phyloP scores from a whole-genome alignment of 2,888 invertebrate species.

The Cosmorhoe ocellata region DNA sequence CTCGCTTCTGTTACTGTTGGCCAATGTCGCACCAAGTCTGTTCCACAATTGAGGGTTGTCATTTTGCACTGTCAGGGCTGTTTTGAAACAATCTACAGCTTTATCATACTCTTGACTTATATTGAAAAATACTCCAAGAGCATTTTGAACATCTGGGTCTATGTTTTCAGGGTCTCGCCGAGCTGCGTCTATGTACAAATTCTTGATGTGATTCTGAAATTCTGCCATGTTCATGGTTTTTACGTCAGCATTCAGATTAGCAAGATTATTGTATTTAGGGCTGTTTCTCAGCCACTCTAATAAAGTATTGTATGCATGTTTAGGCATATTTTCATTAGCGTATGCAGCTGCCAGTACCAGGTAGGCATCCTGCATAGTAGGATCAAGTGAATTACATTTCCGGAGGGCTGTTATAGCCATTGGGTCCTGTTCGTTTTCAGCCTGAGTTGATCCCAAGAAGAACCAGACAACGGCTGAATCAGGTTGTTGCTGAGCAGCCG shows the following conservation, averaged over 20 bases:
- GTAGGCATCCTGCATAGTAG: constrained; percentile 90
- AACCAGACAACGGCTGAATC: constrained; percentile 93
- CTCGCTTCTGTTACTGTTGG: constrained; percentile 96
- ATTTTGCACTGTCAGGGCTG: constrained; percentile 92
- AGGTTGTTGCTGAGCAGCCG: constrained; percentile 92
- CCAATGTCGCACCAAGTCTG: constrained; percentile 97
- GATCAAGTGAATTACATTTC: constrained; percentile 90
- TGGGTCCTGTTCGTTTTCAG: constrained; percentile 99
- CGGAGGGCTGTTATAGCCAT: constrained; percentile 95
- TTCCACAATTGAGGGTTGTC: constrained; percentile 97
- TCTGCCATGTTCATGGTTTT: constrained; percentile 70
- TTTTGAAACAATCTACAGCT: constrained; percentile 97
- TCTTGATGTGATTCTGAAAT: constrained; percentile 85
- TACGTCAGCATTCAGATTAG: constrained; percentile 77
- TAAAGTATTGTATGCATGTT: constrained; percentile 92
- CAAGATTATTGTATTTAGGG: constrained; percentile 90
- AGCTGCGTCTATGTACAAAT: constrained; percentile 90
- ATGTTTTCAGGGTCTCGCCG: constrained; percentile 87
- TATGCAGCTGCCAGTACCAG: constrained; percentile 96
- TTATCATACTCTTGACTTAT: constrained; percentile 96
- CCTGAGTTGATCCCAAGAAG: constrained; percentile 94
- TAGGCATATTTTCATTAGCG: constrained; percentile 97
- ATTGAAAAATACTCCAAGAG: constrained; percentile 97
- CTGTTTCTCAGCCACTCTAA: constrained; percentile 90
- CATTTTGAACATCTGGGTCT: constrained; percentile 96